Base-by-base conservation (phyloP, 1,140 invertebrate genomes). In the Neuroterus valhalla region DNA sequence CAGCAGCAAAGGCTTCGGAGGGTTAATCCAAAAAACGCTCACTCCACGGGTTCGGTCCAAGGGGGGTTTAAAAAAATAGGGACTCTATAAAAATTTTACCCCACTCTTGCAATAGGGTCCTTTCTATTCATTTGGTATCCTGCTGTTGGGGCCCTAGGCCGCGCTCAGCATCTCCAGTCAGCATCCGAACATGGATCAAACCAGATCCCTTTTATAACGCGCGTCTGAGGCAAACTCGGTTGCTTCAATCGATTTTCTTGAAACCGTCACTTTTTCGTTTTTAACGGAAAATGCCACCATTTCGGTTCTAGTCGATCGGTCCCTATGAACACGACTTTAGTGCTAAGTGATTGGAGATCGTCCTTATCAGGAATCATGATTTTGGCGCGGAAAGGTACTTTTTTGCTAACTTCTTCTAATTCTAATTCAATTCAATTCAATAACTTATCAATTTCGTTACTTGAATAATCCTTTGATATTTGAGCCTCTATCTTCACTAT, bases 91-190 rank as follows among this genome's bases (percentile, higher is more conserved):
- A 87, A 86, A 83, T 84, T 82, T n/a, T n/a, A n/a, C 84, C 84
- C 83, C 87, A 81, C 23, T 77, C 67, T 44, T 73, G 44, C 15
- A 44, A 67, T 31, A 78, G 84, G 87, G 86, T 83, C 86, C 87
- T 89, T 88, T 90, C 87, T 87, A 90, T 90, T 90, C 89, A 87
- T 88, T 82, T 88, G 86, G 89, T 89, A 87, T 89, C 85, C 87
- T 86, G 85, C 83, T 80, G 77, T 78, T 68, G 80, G 83, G 81
- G 70, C 82, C 80, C 82, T 31, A 26, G 74, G 66, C 73, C 75
- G 75, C 68, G 79, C 80, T 81, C 80, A 50, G 70, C 38, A 38
- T 52, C 78, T 83, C 84, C 88, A 90, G 89, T 90, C 87, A 87
- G 84, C 85, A 87, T 89, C 84, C 86, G 84, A 87, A 84, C 89